These are phyloP conservation scores for Heliconius melpomene DNA, from an alignment of 1,140 invertebrate genomes.

Conservation along the genomic window DNA sequence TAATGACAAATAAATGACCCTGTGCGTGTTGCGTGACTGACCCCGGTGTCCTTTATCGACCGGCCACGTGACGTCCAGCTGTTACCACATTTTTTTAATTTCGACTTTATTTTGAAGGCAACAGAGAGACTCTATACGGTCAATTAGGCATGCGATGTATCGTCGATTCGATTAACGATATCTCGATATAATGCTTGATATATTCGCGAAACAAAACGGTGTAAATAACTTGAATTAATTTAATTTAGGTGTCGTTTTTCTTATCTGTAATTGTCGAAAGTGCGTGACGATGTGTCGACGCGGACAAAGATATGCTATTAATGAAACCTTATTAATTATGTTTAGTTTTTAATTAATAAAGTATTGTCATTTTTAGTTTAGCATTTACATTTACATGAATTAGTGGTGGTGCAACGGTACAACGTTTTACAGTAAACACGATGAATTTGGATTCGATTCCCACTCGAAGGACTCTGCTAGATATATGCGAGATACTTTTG, in stretches of 20 bases:
- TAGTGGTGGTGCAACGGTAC: no score
- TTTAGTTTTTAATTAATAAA: not conserved
- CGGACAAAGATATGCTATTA: not conserved
- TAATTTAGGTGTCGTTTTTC: conserved; percentile 31
- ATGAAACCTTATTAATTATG: not conserved
- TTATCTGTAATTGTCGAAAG: conserved; percentile 32
- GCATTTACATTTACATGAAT: no score
- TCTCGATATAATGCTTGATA: conserved; percentile 42
- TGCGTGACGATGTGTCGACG: conserved; percentile 21
- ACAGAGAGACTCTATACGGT: not conserved
- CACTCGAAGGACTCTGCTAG: no score
- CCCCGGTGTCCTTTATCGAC: conserved; percentile 20
- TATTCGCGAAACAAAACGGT: conserved; percentile 41
- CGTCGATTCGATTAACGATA: conserved; percentile 44
- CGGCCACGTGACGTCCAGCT: conserved; percentile 19
- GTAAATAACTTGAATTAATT: conserved; percentile 39
- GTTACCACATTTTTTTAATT: not conserved
- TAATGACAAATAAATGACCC: conserved; percentile 9
- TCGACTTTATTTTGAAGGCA: conserved; percentile 3
- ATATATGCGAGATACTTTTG: no score
- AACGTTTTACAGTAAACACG: no score
- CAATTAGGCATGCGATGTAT: conserved; percentile 12
- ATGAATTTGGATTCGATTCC: no score
- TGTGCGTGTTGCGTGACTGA: conserved; percentile 12
- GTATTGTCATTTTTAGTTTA: not conserved